Evolutionary conservation across 2,797 vertebrate genomes (phyloP).

Genomic region (Sebastiscus albofasciatus): DNA sequence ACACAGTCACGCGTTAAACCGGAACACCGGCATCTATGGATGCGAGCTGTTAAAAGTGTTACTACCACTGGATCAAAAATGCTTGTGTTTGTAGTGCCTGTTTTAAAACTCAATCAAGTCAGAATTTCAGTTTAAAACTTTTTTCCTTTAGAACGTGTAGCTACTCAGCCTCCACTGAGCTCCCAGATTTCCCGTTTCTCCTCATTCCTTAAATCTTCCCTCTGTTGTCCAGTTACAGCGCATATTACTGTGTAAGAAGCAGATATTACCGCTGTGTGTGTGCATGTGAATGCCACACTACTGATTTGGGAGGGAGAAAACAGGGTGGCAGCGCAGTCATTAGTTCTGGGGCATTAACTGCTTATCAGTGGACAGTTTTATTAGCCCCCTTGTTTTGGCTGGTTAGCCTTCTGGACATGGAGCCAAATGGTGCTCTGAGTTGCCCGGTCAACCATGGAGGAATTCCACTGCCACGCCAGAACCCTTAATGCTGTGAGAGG

Average conservation of each 20-base stretch:
- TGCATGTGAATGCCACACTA: background rate
- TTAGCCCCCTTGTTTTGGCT: conserved; percentile 65
- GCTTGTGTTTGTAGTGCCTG: too few relatives aligned
- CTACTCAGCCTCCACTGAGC: background rate
- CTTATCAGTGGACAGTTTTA: conserved; percentile 62
- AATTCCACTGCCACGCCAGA: conserved; percentile 35
- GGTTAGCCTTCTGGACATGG: conserved; percentile 57
- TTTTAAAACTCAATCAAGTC: too few relatives aligned
- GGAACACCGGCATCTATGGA: too few relatives aligned
- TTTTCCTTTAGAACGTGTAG: background rate
- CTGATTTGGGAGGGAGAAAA: conserved; percentile 11
- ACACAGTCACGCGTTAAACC: too few relatives aligned
- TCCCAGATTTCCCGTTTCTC: background rate
- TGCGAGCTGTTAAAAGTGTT: too few relatives aligned
- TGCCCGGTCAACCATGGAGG: conserved; percentile 47
- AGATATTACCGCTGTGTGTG: background rate
- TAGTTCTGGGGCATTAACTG: conserved; percentile 75
- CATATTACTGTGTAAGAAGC: background rate
- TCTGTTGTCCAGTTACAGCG: background rate
- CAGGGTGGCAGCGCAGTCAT: conserved; percentile 45
- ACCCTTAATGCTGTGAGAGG: background rate
- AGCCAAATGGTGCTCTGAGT: conserved; percentile 55
- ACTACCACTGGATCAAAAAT: too few relatives aligned
- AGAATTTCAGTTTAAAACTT: background rate
- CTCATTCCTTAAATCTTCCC: background rate